Conservation (phyloP, 2,113 vertebrate species). For the Lophochroa leadbeateri region DNA sequence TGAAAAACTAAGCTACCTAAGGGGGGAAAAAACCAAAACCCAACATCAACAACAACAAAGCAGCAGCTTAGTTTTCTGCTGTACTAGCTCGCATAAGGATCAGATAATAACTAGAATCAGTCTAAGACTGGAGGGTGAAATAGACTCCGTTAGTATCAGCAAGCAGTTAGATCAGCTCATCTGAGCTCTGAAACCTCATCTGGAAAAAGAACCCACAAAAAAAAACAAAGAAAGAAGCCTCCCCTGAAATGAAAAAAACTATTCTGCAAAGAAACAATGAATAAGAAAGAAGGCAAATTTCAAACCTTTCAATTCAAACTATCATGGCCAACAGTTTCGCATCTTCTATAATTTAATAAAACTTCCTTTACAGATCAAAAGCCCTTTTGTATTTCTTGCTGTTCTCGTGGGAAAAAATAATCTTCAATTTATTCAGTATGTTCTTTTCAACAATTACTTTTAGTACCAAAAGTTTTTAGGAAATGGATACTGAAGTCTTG, state of each 20-base stretch:
- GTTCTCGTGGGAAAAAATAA: not conserved
- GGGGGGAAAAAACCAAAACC: accelerated
- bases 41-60: not conserved
- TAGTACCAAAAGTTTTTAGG: not conserved
- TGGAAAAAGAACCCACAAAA: not conserved
- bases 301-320: not conserved
- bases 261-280: not conserved
- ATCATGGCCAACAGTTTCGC: not conserved
- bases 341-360: not conserved
- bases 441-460: not conserved
- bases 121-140: not conserved
- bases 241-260: not conserved
- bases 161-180: not conserved
- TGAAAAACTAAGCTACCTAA: not conserved
- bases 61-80: not conserved
- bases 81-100: not conserved
- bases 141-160: not conserved
- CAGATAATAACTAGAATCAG: not conserved
- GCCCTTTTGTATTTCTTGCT: accelerated
- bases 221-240: not conserved
- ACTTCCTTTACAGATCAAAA: not conserved
- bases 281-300: not conserved
- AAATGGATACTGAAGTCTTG: not conserved
- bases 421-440: not conserved
- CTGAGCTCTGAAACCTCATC: not conserved